Conservation (phyloP, 35 echinoderm and acorn worm species). For the Ptychodera flava region DNA sequence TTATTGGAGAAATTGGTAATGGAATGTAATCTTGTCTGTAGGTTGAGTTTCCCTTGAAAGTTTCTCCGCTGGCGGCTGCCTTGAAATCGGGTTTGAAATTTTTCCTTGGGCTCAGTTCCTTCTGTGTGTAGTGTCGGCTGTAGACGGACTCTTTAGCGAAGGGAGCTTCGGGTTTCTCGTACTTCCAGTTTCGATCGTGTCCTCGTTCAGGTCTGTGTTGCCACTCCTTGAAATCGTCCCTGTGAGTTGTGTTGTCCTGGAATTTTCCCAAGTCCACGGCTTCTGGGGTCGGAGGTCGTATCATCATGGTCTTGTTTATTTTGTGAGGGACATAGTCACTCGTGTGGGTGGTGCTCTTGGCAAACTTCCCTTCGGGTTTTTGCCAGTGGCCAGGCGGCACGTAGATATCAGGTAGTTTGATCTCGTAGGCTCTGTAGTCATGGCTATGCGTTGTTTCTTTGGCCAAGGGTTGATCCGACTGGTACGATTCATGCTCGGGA, state of each 20-base stretch:
- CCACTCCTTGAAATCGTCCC: not conserved
- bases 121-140: not conserved
- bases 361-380: not conserved
- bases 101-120: not conserved
- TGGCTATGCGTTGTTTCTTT: not conserved
- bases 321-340: not conserved
- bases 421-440: not conserved
- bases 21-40: not conserved
- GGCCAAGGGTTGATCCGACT: not conserved
- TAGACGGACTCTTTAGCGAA: not conserved
- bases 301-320: not conserved
- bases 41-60: not conserved
- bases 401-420: not conserved
- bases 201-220: not conserved
- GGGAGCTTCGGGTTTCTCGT: not conserved
- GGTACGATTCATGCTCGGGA: not conserved
- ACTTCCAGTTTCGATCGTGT: not conserved
- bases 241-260: not conserved
- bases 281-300: not conserved
- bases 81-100: not conserved
- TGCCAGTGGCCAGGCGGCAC: not conserved
- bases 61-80: not conserved
- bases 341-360: not conserved
- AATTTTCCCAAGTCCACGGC: not conserved
- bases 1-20: not conserved